Evolutionary conservation across 2,888 invertebrate species (phyloP).

Genomic region (Eremobia ochroleuca): DNA sequence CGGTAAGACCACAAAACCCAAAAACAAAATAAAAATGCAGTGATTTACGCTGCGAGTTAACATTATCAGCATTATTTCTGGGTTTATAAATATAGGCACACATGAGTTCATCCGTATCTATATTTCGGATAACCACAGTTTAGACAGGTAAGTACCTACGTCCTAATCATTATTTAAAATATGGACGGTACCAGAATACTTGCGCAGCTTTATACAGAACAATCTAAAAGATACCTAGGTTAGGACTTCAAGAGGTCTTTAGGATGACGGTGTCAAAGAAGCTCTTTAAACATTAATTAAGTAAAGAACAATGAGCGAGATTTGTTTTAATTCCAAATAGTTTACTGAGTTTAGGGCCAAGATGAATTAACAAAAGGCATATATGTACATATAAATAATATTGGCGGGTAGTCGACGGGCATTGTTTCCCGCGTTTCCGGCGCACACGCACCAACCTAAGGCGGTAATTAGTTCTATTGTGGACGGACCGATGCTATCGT

Average conservation of each 20-base stretch:
- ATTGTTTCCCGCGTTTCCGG: slow-evolving; percentile 84
- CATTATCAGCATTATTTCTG: slow-evolving; percentile 13
- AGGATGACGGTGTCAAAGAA: neutral
- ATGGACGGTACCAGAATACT: neutral
- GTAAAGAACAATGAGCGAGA: slow-evolving; percentile 48
- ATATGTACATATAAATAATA: slow-evolving; percentile 70
- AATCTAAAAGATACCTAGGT: neutral
- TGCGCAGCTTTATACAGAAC: neutral
- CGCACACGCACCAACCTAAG: slow-evolving; percentile 74
- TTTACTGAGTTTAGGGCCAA: slow-evolving; percentile 50
- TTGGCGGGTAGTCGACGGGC: slow-evolving; percentile 69
- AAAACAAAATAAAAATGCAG: slow-evolving; percentile 34
- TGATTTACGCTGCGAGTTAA: slow-evolving; percentile 23
- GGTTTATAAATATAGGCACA: neutral
- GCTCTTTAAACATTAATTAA: slow-evolving; percentile 21
- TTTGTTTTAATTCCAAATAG: slow-evolving; percentile 43
- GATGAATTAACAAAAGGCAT: slow-evolving; percentile 80
- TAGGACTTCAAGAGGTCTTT: neutral
- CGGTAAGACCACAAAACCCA: slow-evolving; percentile 20
- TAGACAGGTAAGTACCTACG: neutral
- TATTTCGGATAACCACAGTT: neutral
- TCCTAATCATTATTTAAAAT: neutral
- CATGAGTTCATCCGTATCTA: neutral
- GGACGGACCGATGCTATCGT: slow-evolving; percentile 85
- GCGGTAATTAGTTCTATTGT: slow-evolving; percentile 90